Percentiles rank a stretch among this genome's conserved stretches.
These are phyloP conservation scores for Trichogramma evanescens DNA, from an alignment of 2,888 invertebrate species.

Conservation along the genomic window DNA sequence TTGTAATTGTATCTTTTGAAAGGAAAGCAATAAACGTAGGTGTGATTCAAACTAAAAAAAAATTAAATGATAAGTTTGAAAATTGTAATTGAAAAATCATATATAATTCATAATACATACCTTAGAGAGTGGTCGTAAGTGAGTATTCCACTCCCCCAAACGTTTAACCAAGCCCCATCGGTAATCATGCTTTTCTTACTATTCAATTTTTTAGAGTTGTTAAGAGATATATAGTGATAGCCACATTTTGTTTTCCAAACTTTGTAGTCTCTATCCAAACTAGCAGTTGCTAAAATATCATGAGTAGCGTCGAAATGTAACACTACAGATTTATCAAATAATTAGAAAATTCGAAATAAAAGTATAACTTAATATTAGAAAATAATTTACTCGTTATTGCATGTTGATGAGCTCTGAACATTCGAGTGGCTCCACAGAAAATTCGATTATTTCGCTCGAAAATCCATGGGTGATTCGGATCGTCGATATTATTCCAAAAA, in stretches of 20 bases:
- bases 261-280: conserved; percentile 60
- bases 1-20: conserved; percentile 42
- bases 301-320: conserved; percentile 45
- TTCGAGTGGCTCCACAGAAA: no score
- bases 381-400: conserved; percentile 53
- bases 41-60: conserved; percentile 37
- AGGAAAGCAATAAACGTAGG: conserved; percentile 40
- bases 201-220: conserved; percentile 40
- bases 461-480: no score
- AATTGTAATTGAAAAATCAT: conserved; percentile 7
- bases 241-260: conserved; percentile 60
- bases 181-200: conserved; percentile 46
- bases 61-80: background rate
- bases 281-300: conserved; percentile 59
- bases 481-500: conserved; percentile 50
- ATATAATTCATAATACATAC: conserved; percentile 31
- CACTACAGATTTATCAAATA: conserved; percentile 32
- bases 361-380: background rate
- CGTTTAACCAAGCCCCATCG: conserved; percentile 50
- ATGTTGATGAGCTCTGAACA: conserved; percentile 49
- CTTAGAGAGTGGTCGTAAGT: conserved; percentile 46
- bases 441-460: no score
- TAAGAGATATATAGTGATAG: conserved; percentile 27
- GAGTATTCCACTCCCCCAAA: conserved; percentile 50
- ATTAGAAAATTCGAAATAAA: background rate